Evolutionary conservation across 2,797 vertebrate species (phyloP).

Genomic region (Spizella passerina): DNA sequence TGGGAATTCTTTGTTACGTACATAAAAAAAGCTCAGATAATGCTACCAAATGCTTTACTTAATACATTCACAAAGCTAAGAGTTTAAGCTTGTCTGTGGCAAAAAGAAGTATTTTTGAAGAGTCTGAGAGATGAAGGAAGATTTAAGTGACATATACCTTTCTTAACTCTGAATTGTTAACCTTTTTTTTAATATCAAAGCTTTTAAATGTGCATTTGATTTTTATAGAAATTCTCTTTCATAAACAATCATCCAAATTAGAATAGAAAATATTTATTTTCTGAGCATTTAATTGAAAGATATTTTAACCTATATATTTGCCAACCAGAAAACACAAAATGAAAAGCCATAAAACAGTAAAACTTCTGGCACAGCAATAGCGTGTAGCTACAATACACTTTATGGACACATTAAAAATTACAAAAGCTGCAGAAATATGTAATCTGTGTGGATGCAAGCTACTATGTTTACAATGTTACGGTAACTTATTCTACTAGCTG

Average conservation of each 20-base stretch:
- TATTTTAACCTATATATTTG: conserved; percentile 6
- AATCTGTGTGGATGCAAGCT: conserved; percentile 68
- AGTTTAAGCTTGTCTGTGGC: conserved; percentile 71
- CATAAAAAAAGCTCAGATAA: conserved; percentile 82
- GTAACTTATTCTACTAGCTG: conserved; percentile 75
- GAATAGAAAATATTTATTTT: neutral
- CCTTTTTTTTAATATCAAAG: conserved; percentile 12
- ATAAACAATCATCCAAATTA: neutral
- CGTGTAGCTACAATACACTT: neutral
- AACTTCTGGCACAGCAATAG: conserved; percentile 26
- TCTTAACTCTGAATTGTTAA: neutral
- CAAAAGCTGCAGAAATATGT: conserved; percentile 67
- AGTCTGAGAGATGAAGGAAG: conserved; percentile 51
- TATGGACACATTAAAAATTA: conserved; percentile 66
- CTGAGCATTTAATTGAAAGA: neutral
- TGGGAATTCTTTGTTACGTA: conserved; percentile 86
- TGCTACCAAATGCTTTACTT: conserved; percentile 80
- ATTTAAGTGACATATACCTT: conserved; percentile 12
- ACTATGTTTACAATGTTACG: conserved; percentile 80
- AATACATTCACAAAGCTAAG: conserved; percentile 74
- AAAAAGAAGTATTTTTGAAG: conserved; percentile 54
- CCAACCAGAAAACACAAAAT: conserved; percentile 29
- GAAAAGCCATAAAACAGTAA: conserved; percentile 43
- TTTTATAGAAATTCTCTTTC: neutral
- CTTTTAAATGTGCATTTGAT: neutral